phyloP scores from a whole-genome alignment of 2,888 invertebrate genomes.

The Quadroppia sp. region DNA sequence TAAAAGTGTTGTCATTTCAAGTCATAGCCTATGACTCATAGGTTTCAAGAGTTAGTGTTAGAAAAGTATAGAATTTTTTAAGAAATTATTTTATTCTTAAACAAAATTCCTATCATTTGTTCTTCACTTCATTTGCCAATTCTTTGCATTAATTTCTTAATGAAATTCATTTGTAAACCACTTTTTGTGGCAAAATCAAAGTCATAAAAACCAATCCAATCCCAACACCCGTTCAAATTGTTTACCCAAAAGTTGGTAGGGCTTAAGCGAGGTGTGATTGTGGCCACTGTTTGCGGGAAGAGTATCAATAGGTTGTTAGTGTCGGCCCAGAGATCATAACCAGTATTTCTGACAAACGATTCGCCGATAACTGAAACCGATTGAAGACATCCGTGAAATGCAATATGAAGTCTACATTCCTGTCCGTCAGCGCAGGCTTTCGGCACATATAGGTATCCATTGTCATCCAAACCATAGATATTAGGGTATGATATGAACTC shows the following conservation, averaged over 20 bases:
- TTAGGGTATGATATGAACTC: conserved; percentile 24
- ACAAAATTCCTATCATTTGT: too few relatives aligned
- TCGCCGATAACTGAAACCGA: not conserved
- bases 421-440: conserved; percentile 24
- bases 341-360: conserved; percentile 35
- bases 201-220: conserved; percentile 38
- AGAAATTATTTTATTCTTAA: too few relatives aligned
- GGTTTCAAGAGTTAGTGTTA: too few relatives aligned
- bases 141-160: conserved; percentile 32
- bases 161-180: conserved; percentile 19
- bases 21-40: too few relatives aligned
- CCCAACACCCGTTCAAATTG: conserved; percentile 37
- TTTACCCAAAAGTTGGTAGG: not conserved
- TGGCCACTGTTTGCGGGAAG: conserved; percentile 26
- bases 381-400: conserved; percentile 38
- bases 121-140: not conserved
- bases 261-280: conserved; percentile 7
- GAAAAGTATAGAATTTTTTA: too few relatives aligned
- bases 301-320: conserved; percentile 34
- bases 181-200: conserved; percentile 17
- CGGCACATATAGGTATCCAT: conserved; percentile 28
- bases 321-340: conserved; percentile 39
- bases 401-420: conserved; percentile 34
- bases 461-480: not conserved
- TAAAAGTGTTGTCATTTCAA: too few relatives aligned